Evolutionary conservation across 2,888 invertebrate species (phyloP).

Genomic region (Melieria crassipennis): DNA sequence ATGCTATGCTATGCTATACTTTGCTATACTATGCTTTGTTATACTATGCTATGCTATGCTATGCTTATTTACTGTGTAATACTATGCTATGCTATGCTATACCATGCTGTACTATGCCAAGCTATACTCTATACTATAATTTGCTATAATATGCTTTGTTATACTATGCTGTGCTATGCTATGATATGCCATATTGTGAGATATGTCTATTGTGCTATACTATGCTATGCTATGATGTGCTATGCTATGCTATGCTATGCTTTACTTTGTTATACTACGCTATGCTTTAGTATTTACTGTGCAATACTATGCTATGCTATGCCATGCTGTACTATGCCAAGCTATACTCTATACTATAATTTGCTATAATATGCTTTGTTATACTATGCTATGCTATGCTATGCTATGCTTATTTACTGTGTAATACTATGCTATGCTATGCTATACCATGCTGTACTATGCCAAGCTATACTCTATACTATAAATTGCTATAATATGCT

Average conservation of each 20-base stretch:
- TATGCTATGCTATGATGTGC: background rate
- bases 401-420: background rate
- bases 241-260: background rate
- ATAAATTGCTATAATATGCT: slow-evolving; percentile 4
- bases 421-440: background rate
- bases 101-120: slow-evolving; percentile 40
- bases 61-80: too few species aligned
- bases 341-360: too few species aligned
- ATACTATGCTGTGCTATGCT: slow-evolving; percentile 5
- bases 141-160: slow-evolving; percentile 11
- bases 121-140: too few species aligned
- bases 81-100: background rate
- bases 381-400: background rate
- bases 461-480: background rate
- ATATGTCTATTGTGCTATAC: too few species aligned
- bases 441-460: background rate
- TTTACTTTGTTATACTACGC: background rate
- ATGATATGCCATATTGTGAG: too few species aligned
- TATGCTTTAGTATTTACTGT: background rate
- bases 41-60: background rate
- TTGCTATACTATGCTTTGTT: background rate
- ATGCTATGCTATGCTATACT: too few species aligned
- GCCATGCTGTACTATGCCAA: too few species aligned
- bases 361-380: too few species aligned
- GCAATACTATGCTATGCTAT: too few species aligned